Base-by-base conservation (phyloP, 1,140 invertebrate species). In the Acromyrmex echinatior region DNA sequence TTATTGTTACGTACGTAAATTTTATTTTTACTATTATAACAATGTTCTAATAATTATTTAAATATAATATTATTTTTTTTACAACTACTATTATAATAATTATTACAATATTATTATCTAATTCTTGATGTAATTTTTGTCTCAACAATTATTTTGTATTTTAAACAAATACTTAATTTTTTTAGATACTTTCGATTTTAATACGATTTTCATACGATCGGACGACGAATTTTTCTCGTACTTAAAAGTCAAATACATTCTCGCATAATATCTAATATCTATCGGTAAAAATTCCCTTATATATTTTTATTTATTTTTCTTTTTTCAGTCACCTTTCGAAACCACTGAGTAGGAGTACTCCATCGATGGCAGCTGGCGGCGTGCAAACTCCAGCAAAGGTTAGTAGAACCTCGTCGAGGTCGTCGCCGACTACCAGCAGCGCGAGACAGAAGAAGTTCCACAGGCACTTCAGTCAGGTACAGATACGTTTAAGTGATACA, bases 361-460 rank as follows among this genome's bases (percentile, higher is more conserved):
- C 94, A 82, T 94, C 94, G 68, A 95, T 95, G 94, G 92, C 93
- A 87, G 93, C 91, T 88, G 92, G 93, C 86, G 91, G 73, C 66
- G 86, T 68, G 18, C 92, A 92, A 53, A 91, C 93, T 51, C 87
- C 93, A 71, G 89, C 90, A 76, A 92, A 92, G 82, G 90, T 93
- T 87, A 93, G 92, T 87, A 94, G 92, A 91, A 93, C 93, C 58
- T 94, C 94, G 14, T 93, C 93, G 28, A 94, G 92, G 86, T 94
- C 94, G n/a, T 93, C 94, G 65, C 92, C 94, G 77, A 93, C 92
- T 63, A 95, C 91, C 62, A 94, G 91, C 87, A 95, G 93, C 81
- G 93, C 91, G 25, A 93, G 94, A 70, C 94, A 94, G 73, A 95
- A 95, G 80, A 95, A 94, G 77, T 95, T 95, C 86, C 92, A 94